Conservation (phyloP, 2,797 vertebrate genomes). For the Acanthis flammea region DNA sequence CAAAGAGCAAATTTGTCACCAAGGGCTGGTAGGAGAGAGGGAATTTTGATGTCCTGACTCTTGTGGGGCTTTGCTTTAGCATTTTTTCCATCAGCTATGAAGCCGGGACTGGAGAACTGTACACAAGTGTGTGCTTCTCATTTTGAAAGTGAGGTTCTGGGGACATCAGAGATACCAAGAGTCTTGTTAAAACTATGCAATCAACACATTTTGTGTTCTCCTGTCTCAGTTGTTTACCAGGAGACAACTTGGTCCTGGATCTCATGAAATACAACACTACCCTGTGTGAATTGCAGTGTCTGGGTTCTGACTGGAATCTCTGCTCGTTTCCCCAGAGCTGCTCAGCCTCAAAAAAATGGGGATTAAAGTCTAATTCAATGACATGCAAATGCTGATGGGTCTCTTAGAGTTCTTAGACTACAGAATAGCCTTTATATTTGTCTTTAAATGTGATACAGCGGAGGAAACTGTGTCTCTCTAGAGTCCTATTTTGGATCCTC, state of each 20-base stretch:
- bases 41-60: background rate
- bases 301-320: background rate
- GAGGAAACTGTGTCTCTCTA: background rate
- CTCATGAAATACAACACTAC: background rate
- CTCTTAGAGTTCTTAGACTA: background rate
- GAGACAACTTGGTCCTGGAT: background rate
- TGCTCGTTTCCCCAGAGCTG: fast-evolving
- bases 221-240: background rate
- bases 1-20: background rate
- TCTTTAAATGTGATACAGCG: background rate
- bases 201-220: background rate
- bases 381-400: background rate
- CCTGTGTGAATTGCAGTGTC: background rate
- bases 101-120: background rate
- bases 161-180: background rate
- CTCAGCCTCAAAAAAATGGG: background rate
- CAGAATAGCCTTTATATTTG: background rate
- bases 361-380: background rate
- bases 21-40: background rate
- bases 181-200: background rate
- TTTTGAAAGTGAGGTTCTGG: background rate
- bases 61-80: background rate
- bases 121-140: background rate
- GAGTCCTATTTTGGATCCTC: background rate
- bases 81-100: background rate